phyloP scores from a whole-genome alignment of 2,113 vertebrate species.

The Otolemur garnettii region DNA sequence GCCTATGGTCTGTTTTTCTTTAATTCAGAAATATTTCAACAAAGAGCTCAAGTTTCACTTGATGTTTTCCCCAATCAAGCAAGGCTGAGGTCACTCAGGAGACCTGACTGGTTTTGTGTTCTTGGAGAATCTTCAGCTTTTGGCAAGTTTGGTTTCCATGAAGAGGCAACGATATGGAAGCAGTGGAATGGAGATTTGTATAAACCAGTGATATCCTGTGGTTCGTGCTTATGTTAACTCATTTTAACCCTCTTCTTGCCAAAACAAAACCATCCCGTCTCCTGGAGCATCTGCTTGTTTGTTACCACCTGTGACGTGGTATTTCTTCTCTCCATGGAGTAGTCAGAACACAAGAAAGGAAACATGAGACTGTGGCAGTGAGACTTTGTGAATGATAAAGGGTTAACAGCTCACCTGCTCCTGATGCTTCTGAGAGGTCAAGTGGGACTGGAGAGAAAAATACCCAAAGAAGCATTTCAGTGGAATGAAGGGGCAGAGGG shows the following conservation, averaged over 20 bases:
- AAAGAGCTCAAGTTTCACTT: not conserved
- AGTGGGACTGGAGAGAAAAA: not conserved
- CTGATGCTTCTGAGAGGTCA: not conserved
- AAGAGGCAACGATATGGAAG: not conserved
- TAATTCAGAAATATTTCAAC: not conserved
- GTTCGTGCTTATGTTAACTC: not conserved
- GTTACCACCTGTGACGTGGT: not conserved
- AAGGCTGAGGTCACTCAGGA: not conserved
- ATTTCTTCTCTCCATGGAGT: not conserved
- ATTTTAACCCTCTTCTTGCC: not conserved
- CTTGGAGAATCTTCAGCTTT: not conserved
- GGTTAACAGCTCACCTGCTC: not conserved
- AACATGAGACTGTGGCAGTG: not conserved
- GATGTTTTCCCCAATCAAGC: not conserved
- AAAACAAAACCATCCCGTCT: not conserved
- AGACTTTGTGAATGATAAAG: not conserved
- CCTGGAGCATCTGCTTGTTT: not conserved
- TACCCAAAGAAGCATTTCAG: not conserved
- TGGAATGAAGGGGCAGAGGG: not conserved
- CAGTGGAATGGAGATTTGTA: rapidly evolving
- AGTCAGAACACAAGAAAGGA: not conserved
- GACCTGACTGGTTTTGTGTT: not conserved
- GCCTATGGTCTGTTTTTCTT: not conserved
- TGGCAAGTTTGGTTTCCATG: not conserved
- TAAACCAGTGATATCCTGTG: not conserved